Evolutionary conservation across 2,888 invertebrate genomes (phyloP), one percentile per base, ranked within the genome.

Genomic region (Ditula angustiorana): DNA sequence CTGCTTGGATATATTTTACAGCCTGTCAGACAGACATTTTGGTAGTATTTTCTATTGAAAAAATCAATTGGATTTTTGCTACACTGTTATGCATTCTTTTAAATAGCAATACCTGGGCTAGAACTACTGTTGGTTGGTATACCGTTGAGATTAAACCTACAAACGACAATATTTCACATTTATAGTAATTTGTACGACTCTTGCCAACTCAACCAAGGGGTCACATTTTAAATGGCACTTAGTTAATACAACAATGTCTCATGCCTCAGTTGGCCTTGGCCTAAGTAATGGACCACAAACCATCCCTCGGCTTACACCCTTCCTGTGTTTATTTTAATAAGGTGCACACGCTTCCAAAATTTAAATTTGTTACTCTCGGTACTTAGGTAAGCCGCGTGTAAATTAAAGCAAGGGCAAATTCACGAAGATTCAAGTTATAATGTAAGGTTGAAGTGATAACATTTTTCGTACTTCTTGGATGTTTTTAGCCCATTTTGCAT

Each of bases 261-360:
- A 2, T n/a, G 23, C 46, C 16, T 2, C 4, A 26, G 4, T 46
- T 11, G 10, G 23, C 23, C n/a, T 23, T 44, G 21, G 23, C n/a
- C 23, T n/a, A 10, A 21, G 46, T 21, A 46, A 23, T 1, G 21
- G 21, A 23, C 23, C 46, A 23, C 46, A 46, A 30, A 16, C 30
- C 50, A 33, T 5, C 21, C 50, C n/a, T 33, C 16, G 11, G 50
- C 30, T 46, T 46, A 23, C 11, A 52, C 30, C 50, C n/a, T 11
- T 52, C 19, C 50, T 33, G 30, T 52, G 33, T 52, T 19, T 50
- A 30, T 11, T 50, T 50, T 52, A 52, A 52, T 52, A 33, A 21
- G 50, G 21, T 19, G 11, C 19, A 50, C 30, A 21, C n/a, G 50
- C 21, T 30, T 52, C 30, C 19, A 19, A 33, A 30, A 52, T 52